Evolutionary conservation across 2,888 invertebrate genomes (phyloP), one percentile per base, ranked within the genome.

Genomic region (Brachylomia viminalis): DNA sequence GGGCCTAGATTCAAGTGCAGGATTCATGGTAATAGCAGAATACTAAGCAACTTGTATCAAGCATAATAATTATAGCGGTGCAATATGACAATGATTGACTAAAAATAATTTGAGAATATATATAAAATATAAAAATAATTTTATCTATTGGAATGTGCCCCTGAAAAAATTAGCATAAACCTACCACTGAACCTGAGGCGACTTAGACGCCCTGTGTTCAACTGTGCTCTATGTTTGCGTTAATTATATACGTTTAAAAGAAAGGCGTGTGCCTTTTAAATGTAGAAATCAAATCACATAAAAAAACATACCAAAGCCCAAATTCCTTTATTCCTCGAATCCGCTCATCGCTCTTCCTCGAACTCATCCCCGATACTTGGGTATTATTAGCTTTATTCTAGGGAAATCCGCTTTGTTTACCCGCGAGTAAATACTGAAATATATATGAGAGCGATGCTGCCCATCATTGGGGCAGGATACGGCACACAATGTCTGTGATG

Each of bases 381-480:
- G 88, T 84, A 91, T 93, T 92, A 94, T 93, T 93, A 92, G 90
- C 91, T 92, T 92, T 93, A 93, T 94, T 93, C 91, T 92, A 92
- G 91, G 89, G 88, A 92, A 92, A 94, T 93, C 93, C 91, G 92
- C 92, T 93, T 92, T 91, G 90, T 90, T 90, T 84, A 81, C 89
- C 87, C 87, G 87, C 87, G 88, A 91, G 91, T 90, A 92, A 94
- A 94, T 92, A 94, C 90, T 92, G 89, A 91, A 93, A 93, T 92
- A 92, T 92, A 93, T 92, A 93, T 90, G 90, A 93, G 90, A 89
- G 88, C 87, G 87, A 90, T 92, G 89, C 86, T 78, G 86, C 73
- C 76, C 79, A 89, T 91, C 88, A 89, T 88, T 90, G 86, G 79
- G 83, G 64, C 33, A 71, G 69, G 58, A 27, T 65, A 56, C 68